These are phyloP conservation scores for Melitaea athalia DNA, from an alignment of 2,888 invertebrate genomes.

Conservation along the genomic window DNA sequence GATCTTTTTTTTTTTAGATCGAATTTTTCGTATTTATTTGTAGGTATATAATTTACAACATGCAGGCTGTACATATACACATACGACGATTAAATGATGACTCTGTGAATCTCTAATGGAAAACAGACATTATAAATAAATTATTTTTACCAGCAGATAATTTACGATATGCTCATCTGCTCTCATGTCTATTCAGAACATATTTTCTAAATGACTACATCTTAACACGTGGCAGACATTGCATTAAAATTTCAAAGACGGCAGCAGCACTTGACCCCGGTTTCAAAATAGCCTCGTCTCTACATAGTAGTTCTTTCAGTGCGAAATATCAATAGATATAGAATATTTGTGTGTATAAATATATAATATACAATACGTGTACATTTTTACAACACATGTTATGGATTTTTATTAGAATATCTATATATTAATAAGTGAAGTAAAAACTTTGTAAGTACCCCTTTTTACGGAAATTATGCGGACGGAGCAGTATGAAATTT, in stretches of 20 bases:
- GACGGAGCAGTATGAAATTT: too few relatives aligned
- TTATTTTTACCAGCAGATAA: neutral
- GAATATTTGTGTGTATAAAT: neutral
- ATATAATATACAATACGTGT: too few relatives aligned
- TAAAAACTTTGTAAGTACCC: too few relatives aligned
- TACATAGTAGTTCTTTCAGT: constrained; percentile 20
- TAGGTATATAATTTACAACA: too few relatives aligned
- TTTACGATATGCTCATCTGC: neutral
- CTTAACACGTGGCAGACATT: constrained; percentile 21
- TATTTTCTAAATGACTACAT: constrained; percentile 23
- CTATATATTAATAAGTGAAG: too few relatives aligned
- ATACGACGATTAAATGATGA: too few relatives aligned
- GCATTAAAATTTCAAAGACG: constrained; percentile 30
- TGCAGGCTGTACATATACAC: too few relatives aligned
- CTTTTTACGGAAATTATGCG: too few relatives aligned
- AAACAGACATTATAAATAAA: constrained; percentile 3
- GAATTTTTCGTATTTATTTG: too few relatives aligned
- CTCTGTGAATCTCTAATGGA: constrained; percentile 1
- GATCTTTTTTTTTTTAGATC: too few relatives aligned
- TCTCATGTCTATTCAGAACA: neutral
- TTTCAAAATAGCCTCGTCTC: constrained; percentile 14
- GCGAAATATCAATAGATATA: constrained; percentile 21
- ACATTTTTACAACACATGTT: too few relatives aligned
- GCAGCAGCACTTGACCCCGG: constrained; percentile 24
- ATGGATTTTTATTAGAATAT: too few relatives aligned